A percentile compares a stretch with the other conserved stretches of the same genome.
These are phyloP conservation scores for Scolopax bukidnonensis DNA, from an alignment of 2,797 vertebrate species.

Conservation along the genomic window DNA sequence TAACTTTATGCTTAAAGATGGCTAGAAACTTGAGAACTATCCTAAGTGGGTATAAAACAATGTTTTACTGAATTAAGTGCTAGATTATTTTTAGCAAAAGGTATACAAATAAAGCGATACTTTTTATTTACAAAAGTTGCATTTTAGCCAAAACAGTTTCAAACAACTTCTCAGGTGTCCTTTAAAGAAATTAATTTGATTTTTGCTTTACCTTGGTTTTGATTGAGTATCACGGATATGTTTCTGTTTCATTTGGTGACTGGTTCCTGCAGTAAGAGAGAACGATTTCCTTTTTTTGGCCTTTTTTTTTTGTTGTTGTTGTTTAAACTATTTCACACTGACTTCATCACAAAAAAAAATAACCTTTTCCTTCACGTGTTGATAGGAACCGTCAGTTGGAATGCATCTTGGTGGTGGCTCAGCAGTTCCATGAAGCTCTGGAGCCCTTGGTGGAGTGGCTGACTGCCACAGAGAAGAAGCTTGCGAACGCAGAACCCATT, in stretches of 20 bases:
- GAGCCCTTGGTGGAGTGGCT: constrained; percentile 95
- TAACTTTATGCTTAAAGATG: background rate
- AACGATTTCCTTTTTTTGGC: background rate
- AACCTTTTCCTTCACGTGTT: constrained; percentile 29
- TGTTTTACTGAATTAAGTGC: background rate
- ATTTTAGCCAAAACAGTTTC: background rate
- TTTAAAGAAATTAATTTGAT: background rate
- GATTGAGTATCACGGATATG: background rate
- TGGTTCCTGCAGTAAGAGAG: background rate
- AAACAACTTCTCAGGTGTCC: background rate
- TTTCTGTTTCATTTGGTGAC: background rate
- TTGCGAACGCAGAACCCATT: constrained; percentile 90
- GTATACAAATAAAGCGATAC: background rate
- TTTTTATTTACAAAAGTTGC: background rate
- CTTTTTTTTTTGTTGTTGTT: background rate
- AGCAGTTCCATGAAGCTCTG: constrained; percentile 94
- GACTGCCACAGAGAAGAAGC: constrained; percentile 86
- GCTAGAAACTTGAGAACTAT: background rate
- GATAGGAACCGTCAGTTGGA: constrained; percentile 92
- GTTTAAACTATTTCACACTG: background rate
- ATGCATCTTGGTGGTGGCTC: constrained; percentile 91
- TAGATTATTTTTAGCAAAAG: background rate
- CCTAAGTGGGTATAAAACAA: background rate
- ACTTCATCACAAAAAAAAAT: background rate
- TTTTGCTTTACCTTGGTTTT: background rate